A percentile compares a stretch with the other conserved stretches of the same genome.
Evolutionary conservation across 2,113 vertebrate species (phyloP).

Genomic region (Plectropomus leopardus): DNA sequence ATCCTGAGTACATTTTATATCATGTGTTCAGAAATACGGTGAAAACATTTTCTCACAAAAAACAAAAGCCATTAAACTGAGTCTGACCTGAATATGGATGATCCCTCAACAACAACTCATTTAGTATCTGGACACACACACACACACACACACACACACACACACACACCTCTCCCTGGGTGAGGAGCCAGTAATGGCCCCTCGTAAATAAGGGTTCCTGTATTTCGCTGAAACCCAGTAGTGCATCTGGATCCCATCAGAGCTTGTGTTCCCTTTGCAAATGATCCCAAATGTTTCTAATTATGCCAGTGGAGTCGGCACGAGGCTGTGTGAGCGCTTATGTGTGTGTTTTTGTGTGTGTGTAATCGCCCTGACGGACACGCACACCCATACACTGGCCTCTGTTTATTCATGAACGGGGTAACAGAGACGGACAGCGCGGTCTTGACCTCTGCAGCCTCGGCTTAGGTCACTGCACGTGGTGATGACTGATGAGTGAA

Average conservation of each 20-base stretch:
- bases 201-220: conserved; percentile 83
- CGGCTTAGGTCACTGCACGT: conserved; percentile 62
- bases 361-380: conserved; percentile 54
- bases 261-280: conserved; percentile 79
- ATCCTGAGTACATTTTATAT: not conserved
- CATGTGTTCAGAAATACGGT: not conserved
- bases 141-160: conserved; percentile 38
- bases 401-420: conserved; percentile 67
- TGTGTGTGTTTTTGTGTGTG: conserved; percentile 34
- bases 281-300: conserved; percentile 86
- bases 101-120: conserved; percentile 52
- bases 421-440: conserved; percentile 65
- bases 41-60: conserved; percentile 29
- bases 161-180: conserved; percentile 61
- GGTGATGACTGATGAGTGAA: conserved; percentile 57
- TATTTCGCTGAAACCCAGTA: conserved; percentile 76
- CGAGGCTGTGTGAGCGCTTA: conserved; percentile 62
- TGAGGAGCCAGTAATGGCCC: conserved; percentile 77
- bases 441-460: conserved; percentile 61
- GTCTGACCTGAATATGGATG: conserved; percentile 66
- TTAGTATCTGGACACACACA: conserved; percentile 47
- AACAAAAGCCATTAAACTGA: conserved; percentile 55
- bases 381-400: conserved; percentile 60
- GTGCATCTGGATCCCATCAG: conserved; percentile 85
- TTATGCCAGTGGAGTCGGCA: conserved; percentile 80